Evolutionary conservation across 1,140 invertebrate genomes (phyloP).

Genomic region (Eubasilissa regina): DNA sequence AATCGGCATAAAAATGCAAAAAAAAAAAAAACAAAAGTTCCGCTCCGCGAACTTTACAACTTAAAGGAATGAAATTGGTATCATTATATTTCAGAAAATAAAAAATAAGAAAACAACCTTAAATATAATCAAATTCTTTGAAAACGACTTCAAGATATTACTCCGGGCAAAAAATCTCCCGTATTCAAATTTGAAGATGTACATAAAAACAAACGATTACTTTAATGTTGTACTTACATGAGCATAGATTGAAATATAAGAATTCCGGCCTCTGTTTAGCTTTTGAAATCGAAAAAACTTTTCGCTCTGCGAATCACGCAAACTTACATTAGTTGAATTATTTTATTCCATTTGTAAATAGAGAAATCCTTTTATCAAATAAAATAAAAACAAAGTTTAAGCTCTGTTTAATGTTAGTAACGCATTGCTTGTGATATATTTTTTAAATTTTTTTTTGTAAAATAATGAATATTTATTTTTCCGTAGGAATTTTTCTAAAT

Average conservation of each 20-base stretch:
- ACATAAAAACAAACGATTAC: constrained; percentile 39
- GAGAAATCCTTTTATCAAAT: no score
- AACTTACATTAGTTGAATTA: no score
- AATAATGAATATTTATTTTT: no score
- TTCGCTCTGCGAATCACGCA: constrained; percentile 1
- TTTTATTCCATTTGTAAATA: no score
- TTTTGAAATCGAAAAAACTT: constrained; percentile 28
- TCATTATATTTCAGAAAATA: constrained; percentile 5
- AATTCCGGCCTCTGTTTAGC: not conserved
- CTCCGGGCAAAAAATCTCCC: not conserved
- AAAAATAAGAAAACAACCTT: not conserved
- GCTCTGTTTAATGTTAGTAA: no score
- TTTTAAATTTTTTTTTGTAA: no score
- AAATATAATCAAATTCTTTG: constrained; percentile 33
- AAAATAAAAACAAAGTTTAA: no score
- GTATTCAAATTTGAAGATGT: constrained; percentile 34
- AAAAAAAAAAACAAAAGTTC: no score
- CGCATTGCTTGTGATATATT: no score
- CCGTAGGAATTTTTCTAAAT: no score
- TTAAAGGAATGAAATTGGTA: constrained; percentile 2
- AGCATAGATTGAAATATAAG: constrained; percentile 41
- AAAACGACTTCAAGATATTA: constrained; percentile 22
- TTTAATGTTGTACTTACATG: constrained; percentile 33
- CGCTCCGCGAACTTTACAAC: constrained; percentile 9
- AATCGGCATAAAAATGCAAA: no score